Evolutionary conservation across 2,888 invertebrate species (phyloP).

Genomic region (Theretra japonica): DNA sequence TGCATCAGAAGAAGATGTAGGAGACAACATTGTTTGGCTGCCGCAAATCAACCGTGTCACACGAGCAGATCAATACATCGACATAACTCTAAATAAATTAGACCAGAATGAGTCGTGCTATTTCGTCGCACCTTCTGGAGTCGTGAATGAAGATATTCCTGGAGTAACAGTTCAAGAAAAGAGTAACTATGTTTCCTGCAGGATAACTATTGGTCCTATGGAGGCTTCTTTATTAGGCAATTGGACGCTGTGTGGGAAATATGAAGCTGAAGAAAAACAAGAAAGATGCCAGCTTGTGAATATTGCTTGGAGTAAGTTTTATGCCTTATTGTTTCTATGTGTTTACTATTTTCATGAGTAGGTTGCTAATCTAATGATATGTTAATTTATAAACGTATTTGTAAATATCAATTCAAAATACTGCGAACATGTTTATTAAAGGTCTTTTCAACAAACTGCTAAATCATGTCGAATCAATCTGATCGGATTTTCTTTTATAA

Average conservation of each 20-base stretch:
- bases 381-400: no score
- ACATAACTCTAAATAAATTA: slow-evolving; percentile 12
- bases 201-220: slow-evolving; percentile 46
- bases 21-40: not conserved
- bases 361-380: no score
- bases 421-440: no score
- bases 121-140: slow-evolving; percentile 1
- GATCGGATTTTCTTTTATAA: no score
- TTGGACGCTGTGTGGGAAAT: slow-evolving; percentile 10
- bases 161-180: slow-evolving; percentile 6
- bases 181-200: slow-evolving; percentile 45
- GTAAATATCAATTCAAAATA: no score
- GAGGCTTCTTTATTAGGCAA: slow-evolving; percentile 38
- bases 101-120: not conserved
- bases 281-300: slow-evolving; percentile 1
- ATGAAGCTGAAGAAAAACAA: not conserved
- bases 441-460: no score
- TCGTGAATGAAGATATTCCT: not conserved
- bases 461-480: no score
- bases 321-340: not conserved
- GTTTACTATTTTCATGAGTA: no score
- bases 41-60: slow-evolving; percentile 7
- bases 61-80: not conserved
- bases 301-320: slow-evolving; percentile 18
- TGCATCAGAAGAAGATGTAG: not conserved